Conservation (phyloP, 2,113 vertebrate species). For the Mola mola region DNA sequence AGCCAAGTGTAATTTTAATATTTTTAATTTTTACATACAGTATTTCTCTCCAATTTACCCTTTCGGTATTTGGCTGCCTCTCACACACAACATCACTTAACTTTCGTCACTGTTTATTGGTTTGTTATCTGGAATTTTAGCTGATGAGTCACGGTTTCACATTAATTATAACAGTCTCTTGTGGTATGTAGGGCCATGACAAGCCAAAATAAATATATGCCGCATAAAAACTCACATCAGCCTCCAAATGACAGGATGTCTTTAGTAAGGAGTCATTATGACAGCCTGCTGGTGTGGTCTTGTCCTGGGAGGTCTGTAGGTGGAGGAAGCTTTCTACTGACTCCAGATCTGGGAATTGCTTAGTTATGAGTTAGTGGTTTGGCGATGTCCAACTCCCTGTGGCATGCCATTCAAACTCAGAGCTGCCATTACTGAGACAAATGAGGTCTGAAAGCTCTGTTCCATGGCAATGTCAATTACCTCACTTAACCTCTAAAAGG, state of each 20-base stretch:
- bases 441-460: conserved; percentile 34
- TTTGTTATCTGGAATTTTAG: too few relatives aligned
- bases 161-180: too few relatives aligned
- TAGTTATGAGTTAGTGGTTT: conserved; percentile 53
- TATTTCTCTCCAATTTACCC: too few relatives aligned
- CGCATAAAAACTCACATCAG: too few relatives aligned
- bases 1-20: conserved; percentile 12
- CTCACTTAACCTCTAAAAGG: conserved; percentile 18
- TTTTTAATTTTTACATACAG: neutral
- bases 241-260: conserved; percentile 51
- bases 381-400: conserved; percentile 34
- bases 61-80: too few relatives aligned
- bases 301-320: conserved; percentile 66
- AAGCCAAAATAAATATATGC: too few relatives aligned
- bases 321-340: conserved; percentile 33
- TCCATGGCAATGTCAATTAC: conserved; percentile 41
- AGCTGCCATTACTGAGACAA: conserved; percentile 30
- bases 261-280: conserved; percentile 49
- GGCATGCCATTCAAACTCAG: conserved; percentile 30
- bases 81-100: too few relatives aligned
- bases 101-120: too few relatives aligned
- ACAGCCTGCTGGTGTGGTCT: conserved; percentile 53
- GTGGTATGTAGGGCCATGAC: too few relatives aligned
- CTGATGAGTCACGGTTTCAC: too few relatives aligned
- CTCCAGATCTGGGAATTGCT: conserved; percentile 39